Evolutionary conservation across 1,140 invertebrate genomes (phyloP), one percentile per base, ranked within the genome.

Genomic region (Limonius californicus): DNA sequence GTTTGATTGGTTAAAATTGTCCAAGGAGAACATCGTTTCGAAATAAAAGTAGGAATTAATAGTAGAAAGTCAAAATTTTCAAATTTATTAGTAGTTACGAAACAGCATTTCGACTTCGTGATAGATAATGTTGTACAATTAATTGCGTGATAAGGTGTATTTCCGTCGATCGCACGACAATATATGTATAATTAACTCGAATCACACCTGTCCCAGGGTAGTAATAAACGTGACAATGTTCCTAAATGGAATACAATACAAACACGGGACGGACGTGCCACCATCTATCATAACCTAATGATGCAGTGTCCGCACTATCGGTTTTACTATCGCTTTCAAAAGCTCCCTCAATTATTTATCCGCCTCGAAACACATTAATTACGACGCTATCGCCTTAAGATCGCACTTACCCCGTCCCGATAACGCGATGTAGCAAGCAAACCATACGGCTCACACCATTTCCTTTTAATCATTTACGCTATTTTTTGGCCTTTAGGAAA

Each of bases 221-320:
- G 66, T 64, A 68, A 70, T 70, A 66, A 68, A 66, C 56, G 21
- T 59, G 66, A 68, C 65, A 70, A 68, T 70, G 59, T 65, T 58
- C 58, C 66, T 62, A 64, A 69, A 69, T 68, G 67, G 61, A 58
- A 66, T 61, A 66, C 65, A 70, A 70, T 70, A 70, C 69, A 70
- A 70, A 70, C 69, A 70, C 56, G 64, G 60, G 47, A 63, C 54
- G 54, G 20, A 58, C 58, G 58, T 67, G 8, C 45, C 19, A 19
- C 20, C 67, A 69, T 69, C 65, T 70, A 70, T 70, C 69, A 70
- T 70, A 67, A 70, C 54, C 57, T 70, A 70, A 70, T 70, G 69
- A 64, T 67, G 64, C 64, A 69, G 63, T 69, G 69, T 70, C 67
- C 62, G 56, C 67, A 67, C 65, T 70, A 70, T 70, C 69, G 57